Percentiles rank a stretch among this genome's conserved stretches.
Evolutionary conservation across 30 jellyfish, hydroid and myxozoan genomes (phyloP).

Genomic region (Turritopsis rubra): DNA sequence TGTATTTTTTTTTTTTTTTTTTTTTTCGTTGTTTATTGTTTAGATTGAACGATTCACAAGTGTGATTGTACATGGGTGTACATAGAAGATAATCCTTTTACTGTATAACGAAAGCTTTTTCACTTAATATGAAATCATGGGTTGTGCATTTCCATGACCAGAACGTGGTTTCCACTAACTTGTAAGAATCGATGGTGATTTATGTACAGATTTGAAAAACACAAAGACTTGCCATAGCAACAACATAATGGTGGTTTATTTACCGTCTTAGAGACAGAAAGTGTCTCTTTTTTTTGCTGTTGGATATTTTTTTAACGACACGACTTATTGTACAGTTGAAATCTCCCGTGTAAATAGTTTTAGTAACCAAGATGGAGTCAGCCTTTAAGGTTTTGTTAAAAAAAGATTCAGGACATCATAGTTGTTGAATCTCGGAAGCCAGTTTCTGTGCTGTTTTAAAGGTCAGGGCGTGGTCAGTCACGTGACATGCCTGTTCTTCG

Average conservation of each 20-base stretch:
- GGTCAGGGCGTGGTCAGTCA: neutral
- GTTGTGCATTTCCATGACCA: too few relatives aligned
- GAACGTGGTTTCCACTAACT: neutral
- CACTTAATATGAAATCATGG: neutral
- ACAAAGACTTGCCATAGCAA: neutral
- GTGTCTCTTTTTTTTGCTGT: neutral
- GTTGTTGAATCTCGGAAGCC: too few relatives aligned
- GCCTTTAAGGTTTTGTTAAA: neutral
- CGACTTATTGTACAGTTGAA: neutral
- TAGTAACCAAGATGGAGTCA: neutral
- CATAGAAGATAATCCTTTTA: neutral
- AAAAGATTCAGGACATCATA: too few relatives aligned
- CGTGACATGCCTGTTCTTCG: neutral
- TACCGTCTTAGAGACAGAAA: neutral
- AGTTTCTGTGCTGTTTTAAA: neutral
- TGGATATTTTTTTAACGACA: neutral
- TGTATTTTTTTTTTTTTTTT: neutral
- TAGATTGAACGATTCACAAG: conserved; percentile 13
- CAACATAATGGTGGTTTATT: neutral
- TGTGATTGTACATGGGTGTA: too few relatives aligned
- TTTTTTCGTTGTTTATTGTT: neutral
- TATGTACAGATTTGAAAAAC: neutral
- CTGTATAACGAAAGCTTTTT: neutral
- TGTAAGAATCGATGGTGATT: neutral
- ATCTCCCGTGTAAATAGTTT: neutral